Percentiles rank a stretch among this genome's conserved stretches.
Conservation (phyloP, 1,140 invertebrate genomes). For the Cecropterus lyciades region DNA sequence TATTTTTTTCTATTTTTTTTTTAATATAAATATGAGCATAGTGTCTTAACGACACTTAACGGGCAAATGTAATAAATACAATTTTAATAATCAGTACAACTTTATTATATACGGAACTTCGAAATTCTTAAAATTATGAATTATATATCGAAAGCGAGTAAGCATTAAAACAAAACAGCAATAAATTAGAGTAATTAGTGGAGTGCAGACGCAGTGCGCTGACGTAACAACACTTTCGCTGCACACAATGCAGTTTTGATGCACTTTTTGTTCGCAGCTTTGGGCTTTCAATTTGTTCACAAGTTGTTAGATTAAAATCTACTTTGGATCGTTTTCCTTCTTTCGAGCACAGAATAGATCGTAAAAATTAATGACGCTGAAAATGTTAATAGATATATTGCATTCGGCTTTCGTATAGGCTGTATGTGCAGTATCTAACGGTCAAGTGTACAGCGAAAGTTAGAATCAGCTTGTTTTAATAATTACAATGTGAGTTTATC, state of each 20-base stretch:
- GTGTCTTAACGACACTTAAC: too few species aligned
- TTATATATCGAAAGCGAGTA: background rate
- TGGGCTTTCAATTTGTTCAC: constrained; percentile 15
- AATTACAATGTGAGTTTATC: too few species aligned
- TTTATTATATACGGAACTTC: background rate
- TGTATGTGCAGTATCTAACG: too few species aligned
- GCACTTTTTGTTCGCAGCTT: constrained; percentile 32
- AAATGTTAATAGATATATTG: background rate
- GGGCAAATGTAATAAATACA: too few species aligned
- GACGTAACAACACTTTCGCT: constrained; percentile 37
- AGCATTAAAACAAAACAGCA: constrained; percentile 15
- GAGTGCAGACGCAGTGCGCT: constrained; percentile 19
- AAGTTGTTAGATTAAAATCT: background rate
- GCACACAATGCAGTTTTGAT: constrained; percentile 35
- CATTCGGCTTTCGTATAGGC: too few species aligned
- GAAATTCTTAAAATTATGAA: background rate
- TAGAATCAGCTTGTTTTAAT: too few species aligned
- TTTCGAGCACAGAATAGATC: background rate
- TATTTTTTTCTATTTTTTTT: too few species aligned
- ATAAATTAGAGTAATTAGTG: constrained; percentile 29
- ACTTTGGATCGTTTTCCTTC: background rate
- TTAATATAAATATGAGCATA: too few species aligned
- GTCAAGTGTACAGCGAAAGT: too few species aligned
- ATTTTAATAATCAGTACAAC: too few species aligned
- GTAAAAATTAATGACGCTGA: background rate